These are phyloP conservation scores for Parambassis ranga DNA, from an alignment of 2,797 vertebrate species.

Conservation along the genomic window DNA sequence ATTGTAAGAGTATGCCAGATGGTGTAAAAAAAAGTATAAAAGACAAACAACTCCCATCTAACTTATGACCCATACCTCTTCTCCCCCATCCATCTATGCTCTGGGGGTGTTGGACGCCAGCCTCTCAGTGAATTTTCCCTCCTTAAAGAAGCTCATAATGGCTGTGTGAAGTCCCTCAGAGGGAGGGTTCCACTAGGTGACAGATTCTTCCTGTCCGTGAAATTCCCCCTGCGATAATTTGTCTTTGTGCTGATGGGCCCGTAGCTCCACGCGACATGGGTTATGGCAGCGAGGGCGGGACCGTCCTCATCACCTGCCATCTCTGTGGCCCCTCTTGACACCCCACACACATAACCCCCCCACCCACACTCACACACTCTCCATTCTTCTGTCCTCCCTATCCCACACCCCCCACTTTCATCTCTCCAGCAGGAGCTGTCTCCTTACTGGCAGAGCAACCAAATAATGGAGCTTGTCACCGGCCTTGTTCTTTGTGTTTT, in stretches of 20 bases:
- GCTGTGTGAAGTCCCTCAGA: slow-evolving; percentile 77
- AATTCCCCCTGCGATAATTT: slow-evolving; percentile 89
- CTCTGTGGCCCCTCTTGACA: slow-evolving; percentile 91
- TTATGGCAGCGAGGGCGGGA: slow-evolving; percentile 83
- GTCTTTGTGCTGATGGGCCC: slow-evolving; percentile 91
- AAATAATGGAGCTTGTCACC: slow-evolving; percentile 99
- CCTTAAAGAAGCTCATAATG: slow-evolving; percentile 81
- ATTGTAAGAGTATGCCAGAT: slow-evolving; percentile 2
- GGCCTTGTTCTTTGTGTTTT: slow-evolving; percentile 96
- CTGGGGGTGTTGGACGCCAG: slow-evolving; percentile 53
- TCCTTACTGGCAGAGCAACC: slow-evolving; percentile 90
- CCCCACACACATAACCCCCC: slow-evolving; percentile 85
- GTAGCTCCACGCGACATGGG: slow-evolving; percentile 84
- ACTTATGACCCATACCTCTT: slow-evolving; percentile 62
- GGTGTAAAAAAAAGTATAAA: slow-evolving; percentile 45
- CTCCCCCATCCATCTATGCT: slow-evolving; percentile 60
- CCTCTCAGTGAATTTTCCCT: slow-evolving; percentile 69
- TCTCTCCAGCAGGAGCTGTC: slow-evolving; percentile 94
- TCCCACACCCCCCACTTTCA: slow-evolving; percentile 75
- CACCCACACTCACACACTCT: slow-evolving; percentile 58
- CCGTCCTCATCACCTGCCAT: slow-evolving; percentile 97
- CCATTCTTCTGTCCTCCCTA: slow-evolving; percentile 71
- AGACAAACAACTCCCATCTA: slow-evolving; percentile 56
- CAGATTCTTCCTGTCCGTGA: slow-evolving; percentile 84
- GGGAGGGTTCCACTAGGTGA: slow-evolving; percentile 83